Evolutionary conservation across 2,888 invertebrate species (phyloP).

Genomic region (Atethmia centrago): DNA sequence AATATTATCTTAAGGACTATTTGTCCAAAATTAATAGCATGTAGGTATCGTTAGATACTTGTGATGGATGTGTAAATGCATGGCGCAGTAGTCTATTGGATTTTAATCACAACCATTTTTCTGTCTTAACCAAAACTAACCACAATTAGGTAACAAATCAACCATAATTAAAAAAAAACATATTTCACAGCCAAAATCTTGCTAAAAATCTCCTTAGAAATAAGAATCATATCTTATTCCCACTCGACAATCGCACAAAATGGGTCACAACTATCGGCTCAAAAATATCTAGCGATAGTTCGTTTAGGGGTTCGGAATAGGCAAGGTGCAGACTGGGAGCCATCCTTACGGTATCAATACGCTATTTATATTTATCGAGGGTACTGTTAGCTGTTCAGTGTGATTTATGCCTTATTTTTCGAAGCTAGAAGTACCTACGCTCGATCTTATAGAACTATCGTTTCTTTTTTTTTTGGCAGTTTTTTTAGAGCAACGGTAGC

Average conservation of each 20-base stretch:
- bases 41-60: too few relatives aligned
- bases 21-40: too few relatives aligned
- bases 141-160: too few relatives aligned
- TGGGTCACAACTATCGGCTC: conserved; percentile 57
- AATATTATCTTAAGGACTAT: too few relatives aligned
- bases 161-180: conserved; percentile 5
- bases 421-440: conserved; percentile 33
- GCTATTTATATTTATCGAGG: conserved; percentile 69
- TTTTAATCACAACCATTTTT: background rate
- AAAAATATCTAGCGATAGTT: conserved; percentile 59
- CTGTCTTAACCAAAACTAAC: background rate
- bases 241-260: conserved; percentile 56
- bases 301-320: conserved; percentile 53
- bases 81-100: background rate
- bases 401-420: conserved; percentile 60
- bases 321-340: conserved; percentile 58
- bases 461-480: conserved; percentile 32
- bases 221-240: conserved; percentile 47
- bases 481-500: conserved; percentile 7
- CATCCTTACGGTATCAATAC: conserved; percentile 61
- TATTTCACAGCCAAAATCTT: conserved; percentile 23
- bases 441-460: conserved; percentile 54
- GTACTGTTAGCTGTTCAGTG: conserved; percentile 57
- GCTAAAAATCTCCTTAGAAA: conserved; percentile 19
- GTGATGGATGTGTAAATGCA: background rate